phyloP scores from a whole-genome alignment of 2,888 invertebrate genomes.

The Rotaria sp. region DNA sequence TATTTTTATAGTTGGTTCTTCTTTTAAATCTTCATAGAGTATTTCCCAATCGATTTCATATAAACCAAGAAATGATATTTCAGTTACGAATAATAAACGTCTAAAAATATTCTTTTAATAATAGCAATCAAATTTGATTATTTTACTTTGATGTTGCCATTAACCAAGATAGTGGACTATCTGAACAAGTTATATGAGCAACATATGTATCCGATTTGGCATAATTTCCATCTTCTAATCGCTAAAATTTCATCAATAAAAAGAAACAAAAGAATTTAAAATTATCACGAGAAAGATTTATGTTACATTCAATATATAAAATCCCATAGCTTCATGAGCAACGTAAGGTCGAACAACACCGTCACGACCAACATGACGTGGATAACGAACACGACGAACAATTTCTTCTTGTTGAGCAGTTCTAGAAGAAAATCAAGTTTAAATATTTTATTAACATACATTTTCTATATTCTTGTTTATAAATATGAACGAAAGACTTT shows the following conservation, averaged over 20 bases:
- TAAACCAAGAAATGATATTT: not conserved
- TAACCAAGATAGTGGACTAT: not conserved
- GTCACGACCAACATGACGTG: conserved; percentile 32
- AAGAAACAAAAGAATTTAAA: not conserved
- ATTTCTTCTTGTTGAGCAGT: conserved; percentile 34
- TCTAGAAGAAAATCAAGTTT: conserved; percentile 5
- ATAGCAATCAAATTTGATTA: not conserved
- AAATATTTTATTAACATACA: no score
- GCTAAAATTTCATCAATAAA: not conserved
- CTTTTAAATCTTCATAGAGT: not conserved
- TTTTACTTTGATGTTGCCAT: not conserved
- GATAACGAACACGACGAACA: conserved; percentile 30
- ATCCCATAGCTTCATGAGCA: conserved; percentile 33
- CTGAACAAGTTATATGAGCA: not conserved
- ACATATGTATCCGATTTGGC: not conserved
- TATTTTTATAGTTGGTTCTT: not conserved
- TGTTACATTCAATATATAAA: not conserved
- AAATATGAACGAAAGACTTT: no score
- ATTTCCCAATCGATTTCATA: conserved; percentile 1
- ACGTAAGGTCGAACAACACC: conserved; percentile 35
- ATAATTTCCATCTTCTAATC: not conserved
- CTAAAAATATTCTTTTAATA: not conserved
- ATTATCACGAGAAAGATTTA: not conserved
- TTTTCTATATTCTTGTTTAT: no score
- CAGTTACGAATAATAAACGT: not conserved